A percentile compares a stretch with the other conserved stretches of the same genome.
Evolutionary conservation across 2,113 vertebrate genomes (phyloP).

Genomic region (Halichoerus grypus): DNA sequence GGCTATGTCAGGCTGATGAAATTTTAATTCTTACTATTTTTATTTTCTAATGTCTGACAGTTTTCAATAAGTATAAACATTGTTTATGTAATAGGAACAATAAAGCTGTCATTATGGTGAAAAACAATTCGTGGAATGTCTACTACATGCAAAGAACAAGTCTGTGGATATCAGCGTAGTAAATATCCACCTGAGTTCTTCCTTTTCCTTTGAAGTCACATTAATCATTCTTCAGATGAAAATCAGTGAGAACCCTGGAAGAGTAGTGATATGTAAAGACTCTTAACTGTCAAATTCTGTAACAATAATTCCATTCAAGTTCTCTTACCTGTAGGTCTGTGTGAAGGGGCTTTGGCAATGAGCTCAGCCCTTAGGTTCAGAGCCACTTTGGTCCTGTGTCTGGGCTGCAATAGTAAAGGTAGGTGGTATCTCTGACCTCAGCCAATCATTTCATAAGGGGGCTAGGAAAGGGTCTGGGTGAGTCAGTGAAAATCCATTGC

Average conservation of each 20-base stretch:
- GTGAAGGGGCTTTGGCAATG: neutral
- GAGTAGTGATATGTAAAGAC: neutral
- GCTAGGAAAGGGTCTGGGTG: neutral
- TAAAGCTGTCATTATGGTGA: neutral
- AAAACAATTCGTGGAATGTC: neutral
- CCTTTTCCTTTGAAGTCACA: conserved; percentile 44
- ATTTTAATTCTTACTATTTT: conserved; percentile 30
- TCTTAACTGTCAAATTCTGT: neutral
- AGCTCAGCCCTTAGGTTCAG: neutral
- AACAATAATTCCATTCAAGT: neutral
- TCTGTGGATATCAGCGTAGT: neutral
- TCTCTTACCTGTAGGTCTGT: neutral
- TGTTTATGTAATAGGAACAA: conserved; percentile 27
- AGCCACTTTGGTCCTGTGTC: neutral
- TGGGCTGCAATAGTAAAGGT: conserved; percentile 15
- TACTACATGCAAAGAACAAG: neutral
- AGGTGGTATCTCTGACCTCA: conserved; percentile 28
- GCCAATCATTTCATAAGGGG: neutral
- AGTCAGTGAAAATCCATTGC: conserved; percentile 60
- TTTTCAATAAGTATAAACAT: neutral
- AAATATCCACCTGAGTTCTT: neutral
- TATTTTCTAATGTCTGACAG: conserved; percentile 1
- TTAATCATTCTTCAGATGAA: conserved; percentile 15
- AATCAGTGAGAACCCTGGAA: neutral
- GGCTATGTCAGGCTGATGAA: neutral